Base-by-base conservation (phyloP, 2,888 invertebrate genomes). In the Onthophagus sagittarius region DNA sequence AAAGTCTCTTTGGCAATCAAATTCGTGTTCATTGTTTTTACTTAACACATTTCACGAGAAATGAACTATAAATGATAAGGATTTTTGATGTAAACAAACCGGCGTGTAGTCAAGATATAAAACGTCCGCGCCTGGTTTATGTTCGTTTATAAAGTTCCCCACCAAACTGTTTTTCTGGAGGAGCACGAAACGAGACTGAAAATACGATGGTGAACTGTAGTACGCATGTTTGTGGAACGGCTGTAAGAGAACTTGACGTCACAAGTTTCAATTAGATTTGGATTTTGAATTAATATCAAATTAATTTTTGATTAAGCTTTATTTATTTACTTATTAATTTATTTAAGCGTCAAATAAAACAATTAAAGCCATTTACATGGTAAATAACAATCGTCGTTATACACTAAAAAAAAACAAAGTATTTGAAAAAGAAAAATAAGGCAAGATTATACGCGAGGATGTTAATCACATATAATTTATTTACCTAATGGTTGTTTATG, bases 1-100 rank as follows among this genome's bases (percentile, higher is more conserved):
- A 91, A 80, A 31, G 78, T 76, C 65, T 67, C 67, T 31, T 6
- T 23, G n/a, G 67, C 32, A 6, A 23, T 1, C 23, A 31, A 23
- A 32, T 67, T 67, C 23, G 32, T 23, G 9, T 67, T 23, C 67
- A 67, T 23, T 53, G 39, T 9, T 53, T 53, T 53, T 9, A 67
- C 64, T 64, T 6, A 67, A 31, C 67, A 67, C 67, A 67, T 67
- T 15, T 23, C 31, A 31, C 31, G 3, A 2, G n/a, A 11, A 23
- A 67, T 23, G 23, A 23, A 23, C 1, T 3, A 3, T 2, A 23
- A 23, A 23, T 23, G 23, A 2, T 23, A 23, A 23, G 3, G 23
- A 3, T 23, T 23, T 23, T 67, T 23, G 15, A 31, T 67, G n/a
- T 15, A 67, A 23, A 67, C 32, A 67, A 32, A 67, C 23, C 23